Evolutionary conservation across 2,888 invertebrate genomes (phyloP).

Genomic region (Xanthorhoe spadicearia): DNA sequence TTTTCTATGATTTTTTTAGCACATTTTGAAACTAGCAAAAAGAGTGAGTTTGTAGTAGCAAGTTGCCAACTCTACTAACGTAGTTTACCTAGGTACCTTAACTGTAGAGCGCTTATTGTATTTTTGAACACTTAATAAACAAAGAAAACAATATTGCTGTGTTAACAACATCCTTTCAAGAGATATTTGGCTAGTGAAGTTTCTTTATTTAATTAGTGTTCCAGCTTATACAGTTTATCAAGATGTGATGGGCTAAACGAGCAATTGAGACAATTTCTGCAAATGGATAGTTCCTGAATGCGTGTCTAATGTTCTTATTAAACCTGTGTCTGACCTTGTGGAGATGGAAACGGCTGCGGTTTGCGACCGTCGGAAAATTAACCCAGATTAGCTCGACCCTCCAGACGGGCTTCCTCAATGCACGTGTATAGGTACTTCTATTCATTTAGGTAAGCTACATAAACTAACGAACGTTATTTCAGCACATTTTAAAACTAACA

Average conservation of each 20-base stretch:
- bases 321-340: conserved; percentile 8
- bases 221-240: neutral
- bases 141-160: too few relatives aligned
- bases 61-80: too few relatives aligned
- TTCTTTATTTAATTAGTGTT: neutral
- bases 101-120: too few relatives aligned
- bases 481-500: too few relatives aligned
- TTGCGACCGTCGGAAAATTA: conserved; percentile 7
- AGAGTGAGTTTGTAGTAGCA: too few relatives aligned
- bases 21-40: too few relatives aligned
- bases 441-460: neutral
- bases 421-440: neutral
- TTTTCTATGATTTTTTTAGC: too few relatives aligned
- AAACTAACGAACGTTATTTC: neutral
- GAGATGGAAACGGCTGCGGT: conserved; percentile 7
- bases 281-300: neutral
- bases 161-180: neutral
- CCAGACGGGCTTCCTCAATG: neutral
- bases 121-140: too few relatives aligned
- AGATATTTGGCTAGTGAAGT: neutral
- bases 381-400: conserved; percentile 7
- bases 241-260: conserved; percentile 1
- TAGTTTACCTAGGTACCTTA: too few relatives aligned
- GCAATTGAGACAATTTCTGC: conserved; percentile 4
- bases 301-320: conserved; percentile 4